phyloP scores from a whole-genome alignment of 2,797 vertebrate species.

The Cryptoblepharus egeriae region DNA sequence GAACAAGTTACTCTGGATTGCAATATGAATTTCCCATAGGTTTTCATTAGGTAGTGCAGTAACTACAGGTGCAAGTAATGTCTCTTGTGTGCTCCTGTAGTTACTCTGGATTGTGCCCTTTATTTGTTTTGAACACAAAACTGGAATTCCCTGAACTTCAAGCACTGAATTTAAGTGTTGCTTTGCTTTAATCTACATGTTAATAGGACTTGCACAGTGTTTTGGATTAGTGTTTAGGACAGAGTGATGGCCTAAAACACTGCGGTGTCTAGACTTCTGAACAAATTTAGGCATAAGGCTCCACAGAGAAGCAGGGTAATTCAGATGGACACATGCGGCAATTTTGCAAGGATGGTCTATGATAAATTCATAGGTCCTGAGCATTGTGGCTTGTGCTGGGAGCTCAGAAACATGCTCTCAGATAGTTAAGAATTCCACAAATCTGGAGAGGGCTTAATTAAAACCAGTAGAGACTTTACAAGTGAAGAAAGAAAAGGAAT shows the following conservation, averaged over 20 bases:
- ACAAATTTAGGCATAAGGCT: neutral
- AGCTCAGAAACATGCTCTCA: neutral
- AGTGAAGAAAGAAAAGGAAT: neutral
- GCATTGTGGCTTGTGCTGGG: neutral
- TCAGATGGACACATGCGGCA: conserved; percentile 31
- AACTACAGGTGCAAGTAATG: no score
- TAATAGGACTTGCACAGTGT: neutral
- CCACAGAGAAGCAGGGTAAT: conserved; percentile 49
- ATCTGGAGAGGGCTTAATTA: conserved; percentile 13
- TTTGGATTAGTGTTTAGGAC: neutral
- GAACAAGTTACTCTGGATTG: no score
- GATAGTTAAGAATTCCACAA: conserved; percentile 32
- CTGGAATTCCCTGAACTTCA: neutral
- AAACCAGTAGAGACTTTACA: conserved; percentile 21
- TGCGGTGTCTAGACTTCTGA: neutral
- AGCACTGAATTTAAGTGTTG: neutral
- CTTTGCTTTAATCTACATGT: neutral
- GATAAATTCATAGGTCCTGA: conserved; percentile 55
- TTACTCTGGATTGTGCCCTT: no score
- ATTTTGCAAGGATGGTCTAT: conserved; percentile 43
- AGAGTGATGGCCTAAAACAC: neutral
- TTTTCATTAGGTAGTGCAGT: no score
- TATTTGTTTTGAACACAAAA: neutral
- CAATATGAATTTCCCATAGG: no score
- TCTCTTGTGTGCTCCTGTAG: no score